Evolutionary conservation across 2,888 invertebrate species (phyloP).

Genomic region (Caprella mutica): DNA sequence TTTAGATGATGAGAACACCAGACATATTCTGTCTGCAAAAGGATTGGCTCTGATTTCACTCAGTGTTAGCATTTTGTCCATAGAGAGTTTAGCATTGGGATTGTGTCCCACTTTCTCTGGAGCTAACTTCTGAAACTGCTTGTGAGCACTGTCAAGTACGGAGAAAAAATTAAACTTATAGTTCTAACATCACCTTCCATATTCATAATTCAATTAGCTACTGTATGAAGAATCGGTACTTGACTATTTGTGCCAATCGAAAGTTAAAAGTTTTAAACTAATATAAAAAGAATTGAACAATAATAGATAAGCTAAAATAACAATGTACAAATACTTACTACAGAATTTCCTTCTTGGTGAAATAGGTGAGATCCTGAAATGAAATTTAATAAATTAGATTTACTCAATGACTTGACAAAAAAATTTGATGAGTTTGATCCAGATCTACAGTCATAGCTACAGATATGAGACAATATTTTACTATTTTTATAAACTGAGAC

Average conservation of each 20-base stretch:
- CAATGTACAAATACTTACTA: slow-evolving; percentile 54
- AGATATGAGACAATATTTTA: no score
- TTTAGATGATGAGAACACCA: slow-evolving; percentile 30
- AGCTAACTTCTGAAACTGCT: slow-evolving; percentile 75
- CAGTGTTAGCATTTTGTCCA: slow-evolving; percentile 70
- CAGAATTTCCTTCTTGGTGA: slow-evolving; percentile 82
- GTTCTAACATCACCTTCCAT: no score
- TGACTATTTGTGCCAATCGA: no score
- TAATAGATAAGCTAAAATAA: background rate
- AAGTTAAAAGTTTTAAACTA: no score
- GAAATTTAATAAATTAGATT: no score
- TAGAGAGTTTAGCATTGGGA: slow-evolving; percentile 71
- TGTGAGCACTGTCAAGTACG: slow-evolving; percentile 59
- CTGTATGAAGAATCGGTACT: no score
- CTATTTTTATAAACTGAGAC: no score
- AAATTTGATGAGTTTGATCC: no score
- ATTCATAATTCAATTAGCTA: no score
- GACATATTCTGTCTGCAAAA: slow-evolving; percentile 76
- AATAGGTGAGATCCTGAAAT: slow-evolving; percentile 75
- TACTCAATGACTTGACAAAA: no score
- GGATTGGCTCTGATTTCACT: slow-evolving; percentile 82
- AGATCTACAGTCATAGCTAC: no score
- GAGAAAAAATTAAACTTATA: background rate
- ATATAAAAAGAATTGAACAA: background rate
- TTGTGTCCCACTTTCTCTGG: slow-evolving; percentile 83